phyloP scores from a whole-genome alignment of 2,113 vertebrate genomes.

The Orthonyx spaldingii region DNA sequence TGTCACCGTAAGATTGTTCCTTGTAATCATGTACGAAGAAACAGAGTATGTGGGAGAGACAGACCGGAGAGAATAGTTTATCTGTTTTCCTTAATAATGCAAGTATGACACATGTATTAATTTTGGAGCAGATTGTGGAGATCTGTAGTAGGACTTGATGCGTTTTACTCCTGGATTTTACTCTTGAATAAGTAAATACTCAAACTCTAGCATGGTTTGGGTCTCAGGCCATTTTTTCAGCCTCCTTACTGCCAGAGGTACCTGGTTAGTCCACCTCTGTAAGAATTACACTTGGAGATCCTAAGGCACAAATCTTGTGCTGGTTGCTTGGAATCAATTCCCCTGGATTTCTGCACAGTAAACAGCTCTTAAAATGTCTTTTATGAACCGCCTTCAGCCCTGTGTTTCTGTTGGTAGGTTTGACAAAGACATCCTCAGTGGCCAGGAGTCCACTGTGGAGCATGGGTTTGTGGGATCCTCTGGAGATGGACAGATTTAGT shows the following conservation, averaged over 20 bases:
- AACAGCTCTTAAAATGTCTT: not conserved
- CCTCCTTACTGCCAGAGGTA: not conserved
- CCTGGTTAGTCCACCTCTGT: not conserved
- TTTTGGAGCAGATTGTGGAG: not conserved
- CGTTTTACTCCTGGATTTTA: not conserved
- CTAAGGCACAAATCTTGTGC: not conserved
- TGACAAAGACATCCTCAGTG: not conserved
- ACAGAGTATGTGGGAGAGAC: not conserved
- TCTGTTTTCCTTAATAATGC: not conserved
- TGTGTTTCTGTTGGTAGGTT: not conserved
- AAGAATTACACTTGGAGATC: not conserved
- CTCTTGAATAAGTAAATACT: not conserved
- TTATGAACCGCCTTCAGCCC: not conserved
- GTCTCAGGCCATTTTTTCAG: not conserved
- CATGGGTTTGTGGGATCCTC: not conserved
- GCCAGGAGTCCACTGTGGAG: not conserved
- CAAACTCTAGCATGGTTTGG: not conserved
- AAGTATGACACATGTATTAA: not conserved
- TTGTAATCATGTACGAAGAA: not conserved
- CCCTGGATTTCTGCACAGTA: not conserved
- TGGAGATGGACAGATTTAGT: not conserved
- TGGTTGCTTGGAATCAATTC: not conserved
- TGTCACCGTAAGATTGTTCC: not conserved
- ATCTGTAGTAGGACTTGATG: not conserved
- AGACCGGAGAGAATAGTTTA: not conserved